Evolutionary conservation across 2,888 invertebrate species (phyloP).

Genomic region (Nineta flava): DNA sequence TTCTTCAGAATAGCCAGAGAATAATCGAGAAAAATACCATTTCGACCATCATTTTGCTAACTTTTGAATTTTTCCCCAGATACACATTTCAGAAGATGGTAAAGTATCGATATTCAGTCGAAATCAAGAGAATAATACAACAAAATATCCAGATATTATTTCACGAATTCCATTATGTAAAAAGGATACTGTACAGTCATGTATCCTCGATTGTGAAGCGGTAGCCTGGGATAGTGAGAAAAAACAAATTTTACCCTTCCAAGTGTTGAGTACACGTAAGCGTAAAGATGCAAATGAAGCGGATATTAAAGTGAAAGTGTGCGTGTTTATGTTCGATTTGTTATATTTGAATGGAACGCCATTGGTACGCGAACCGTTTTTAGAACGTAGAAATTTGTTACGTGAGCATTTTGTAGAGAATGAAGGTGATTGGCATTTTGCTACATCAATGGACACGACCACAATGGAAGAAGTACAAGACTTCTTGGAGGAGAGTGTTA

Average conservation of each 20-base stretch:
- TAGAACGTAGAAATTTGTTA: slow-evolving; percentile 55
- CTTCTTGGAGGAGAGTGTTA: slow-evolving; percentile 87
- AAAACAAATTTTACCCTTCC: slow-evolving; percentile 88
- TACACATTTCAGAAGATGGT: slow-evolving; percentile 54
- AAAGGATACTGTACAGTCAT: slow-evolving; percentile 47
- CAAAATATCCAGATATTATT: slow-evolving; percentile 93
- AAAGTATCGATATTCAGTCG: slow-evolving; percentile 76
- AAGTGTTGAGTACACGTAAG: slow-evolving; percentile 87
- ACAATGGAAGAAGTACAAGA: slow-evolving; percentile 84
- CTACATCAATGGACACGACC: slow-evolving; percentile 63
- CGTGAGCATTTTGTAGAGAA: slow-evolving; percentile 50
- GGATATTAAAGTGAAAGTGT: slow-evolving; percentile 58
- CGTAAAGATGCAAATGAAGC: slow-evolving; percentile 54
- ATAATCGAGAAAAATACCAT: too few species aligned
- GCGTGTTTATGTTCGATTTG: slow-evolving; percentile 93
- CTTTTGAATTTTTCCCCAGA: slow-evolving; percentile 28
- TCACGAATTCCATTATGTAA: slow-evolving; percentile 44
- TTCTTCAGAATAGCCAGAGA: too few species aligned
- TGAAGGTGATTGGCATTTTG: slow-evolving; percentile 78
- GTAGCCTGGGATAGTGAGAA: slow-evolving; percentile 88
- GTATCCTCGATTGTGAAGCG: slow-evolving; percentile 90
- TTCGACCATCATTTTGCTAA: neutral
- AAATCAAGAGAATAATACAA: slow-evolving; percentile 88
- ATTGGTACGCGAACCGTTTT: slow-evolving; percentile 63
- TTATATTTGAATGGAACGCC: slow-evolving; percentile 79